Base-by-base conservation (phyloP, 2,113 vertebrate species). In the Eidolon helvum region DNA sequence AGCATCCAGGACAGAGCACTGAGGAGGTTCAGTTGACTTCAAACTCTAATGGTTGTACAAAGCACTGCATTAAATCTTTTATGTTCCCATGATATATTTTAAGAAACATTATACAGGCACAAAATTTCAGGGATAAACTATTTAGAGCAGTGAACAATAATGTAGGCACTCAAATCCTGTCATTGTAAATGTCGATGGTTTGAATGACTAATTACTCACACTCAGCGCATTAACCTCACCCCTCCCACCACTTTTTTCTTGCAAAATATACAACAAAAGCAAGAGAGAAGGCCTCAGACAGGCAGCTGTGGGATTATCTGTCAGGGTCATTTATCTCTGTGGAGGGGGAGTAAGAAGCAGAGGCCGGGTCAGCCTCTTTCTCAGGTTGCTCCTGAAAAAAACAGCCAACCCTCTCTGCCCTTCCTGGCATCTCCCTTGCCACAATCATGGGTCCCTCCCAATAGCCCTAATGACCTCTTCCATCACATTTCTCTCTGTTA, bases 61-160 rank as follows among this genome's bases (percentile, higher is more conserved):
- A 97, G 97, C 97, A 92, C 90, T 80, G 72, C 94, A 96, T 97
- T 98, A 97, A 97, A 96, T 96, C 97, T 97, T 97, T 98, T 98
- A 96, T 97, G 96, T 91, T 98, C 74, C 80, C 1, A 40, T 97
- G 95, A 98, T 98, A 89, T 97, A 98, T 98, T 98, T 98, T 97
- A 98, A 96, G 97, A 98, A 97, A 98, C 95, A 98, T 97, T 97
- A 96, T 95, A 97, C 96, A 96, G 95, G 97, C 95, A 97, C 91
- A 97, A 98, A 96, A 87, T 96, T 96, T 97, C 95, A 97, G 91
- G 78, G 94, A 91, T 97, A 97, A 97, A 97, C 97, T 96, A 91
- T 96, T 84, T 84, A 97, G 89, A 94, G 89, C 78, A 11, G 86
- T 14, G n/a, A 82, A 97, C 94, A 97, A 98, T 97, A 97, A 93